Percentiles rank a stretch among this genome's conserved stretches.
These are phyloP conservation scores for Maniola jurtina DNA, from an alignment of 1,140 invertebrate genomes.

Conservation along the genomic window DNA sequence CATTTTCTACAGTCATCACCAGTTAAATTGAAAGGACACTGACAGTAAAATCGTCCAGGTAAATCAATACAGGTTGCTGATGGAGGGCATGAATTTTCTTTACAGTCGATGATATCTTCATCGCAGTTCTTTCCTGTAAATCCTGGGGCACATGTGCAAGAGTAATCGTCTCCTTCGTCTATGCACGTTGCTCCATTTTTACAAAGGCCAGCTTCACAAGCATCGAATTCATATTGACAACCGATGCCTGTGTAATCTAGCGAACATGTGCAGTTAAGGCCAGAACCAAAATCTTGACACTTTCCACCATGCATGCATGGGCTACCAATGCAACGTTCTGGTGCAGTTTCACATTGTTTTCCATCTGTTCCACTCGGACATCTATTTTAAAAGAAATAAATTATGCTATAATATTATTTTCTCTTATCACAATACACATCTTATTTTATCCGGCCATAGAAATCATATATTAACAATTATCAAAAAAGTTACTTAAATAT, in stretches of 20 bases:
- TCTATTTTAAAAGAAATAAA: slow-evolving; percentile 50
- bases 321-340: slow-evolving; percentile 96
- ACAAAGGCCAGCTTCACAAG: slow-evolving; percentile 92
- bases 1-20: slow-evolving; percentile 97
- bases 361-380: slow-evolving; percentile 96
- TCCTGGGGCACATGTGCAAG: slow-evolving; percentile 91
- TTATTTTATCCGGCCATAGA: neutral
- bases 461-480: too few relatives aligned
- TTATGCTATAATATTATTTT: neutral
- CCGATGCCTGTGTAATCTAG: slow-evolving; percentile 92
- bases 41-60: slow-evolving; percentile 95
- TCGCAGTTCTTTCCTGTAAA: slow-evolving; percentile 94
- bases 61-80: slow-evolving; percentile 96
- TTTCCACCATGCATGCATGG: slow-evolving; percentile 97
- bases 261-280: slow-evolving; percentile 95
- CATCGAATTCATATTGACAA: slow-evolving; percentile 96
- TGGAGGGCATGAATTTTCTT: slow-evolving; percentile 95
- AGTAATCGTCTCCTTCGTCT: slow-evolving; percentile 90
- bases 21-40: slow-evolving; percentile 97
- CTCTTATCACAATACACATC: too few relatives aligned
- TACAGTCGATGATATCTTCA: slow-evolving; percentile 94
- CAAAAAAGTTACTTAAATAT: too few relatives aligned
- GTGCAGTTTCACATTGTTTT: slow-evolving; percentile 96
- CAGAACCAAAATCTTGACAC: slow-evolving; percentile 96
- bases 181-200: slow-evolving; percentile 95